A percentile compares a stretch with the other conserved stretches of the same genome.
These are phyloP conservation scores for Pardosa pseudoannulata DNA, from an alignment of 2,888 invertebrate genomes.

Conservation along the genomic window DNA sequence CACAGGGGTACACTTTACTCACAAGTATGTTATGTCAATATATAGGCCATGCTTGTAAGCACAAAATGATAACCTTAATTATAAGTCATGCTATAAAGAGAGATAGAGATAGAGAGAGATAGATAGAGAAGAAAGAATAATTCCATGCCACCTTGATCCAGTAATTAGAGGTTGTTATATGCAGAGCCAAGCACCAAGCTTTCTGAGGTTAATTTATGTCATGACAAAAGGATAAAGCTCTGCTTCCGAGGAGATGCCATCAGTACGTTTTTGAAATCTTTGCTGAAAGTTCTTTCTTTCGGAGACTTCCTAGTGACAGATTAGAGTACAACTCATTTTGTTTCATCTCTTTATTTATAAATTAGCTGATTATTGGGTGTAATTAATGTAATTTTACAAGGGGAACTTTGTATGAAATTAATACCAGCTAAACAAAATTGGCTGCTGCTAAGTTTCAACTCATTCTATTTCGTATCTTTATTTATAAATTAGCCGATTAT, in stretches of 20 bases:
- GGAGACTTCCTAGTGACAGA: no score
- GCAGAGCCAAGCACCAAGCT: constrained; percentile 28
- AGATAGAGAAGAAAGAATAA: not conserved
- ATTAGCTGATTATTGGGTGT: no score
- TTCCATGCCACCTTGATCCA: constrained; percentile 20
- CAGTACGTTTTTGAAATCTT: not conserved
- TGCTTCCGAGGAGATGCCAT: not conserved
- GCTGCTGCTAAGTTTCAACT: no score
- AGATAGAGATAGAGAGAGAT: not conserved
- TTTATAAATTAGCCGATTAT: no score
- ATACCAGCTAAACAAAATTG: no score
- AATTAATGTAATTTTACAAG: no score
- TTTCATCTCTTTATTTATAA: no score
- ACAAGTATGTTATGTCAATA: not conserved
- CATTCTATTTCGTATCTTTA: no score
- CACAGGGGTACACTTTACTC: not conserved
- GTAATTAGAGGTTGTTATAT: not conserved
- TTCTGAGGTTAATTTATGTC: constrained; percentile 14
- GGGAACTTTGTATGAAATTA: no score
- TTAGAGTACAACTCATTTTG: no score
- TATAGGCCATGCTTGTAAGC: constrained; percentile 28
- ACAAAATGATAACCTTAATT: constrained; percentile 15
- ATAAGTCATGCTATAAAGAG: constrained; percentile 14
- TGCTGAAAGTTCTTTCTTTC: not conserved
- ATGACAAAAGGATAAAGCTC: not conserved